Evolutionary conservation across 2,113 vertebrate species (phyloP), one percentile per base, ranked within the genome.

Genomic region (Eira barbara): DNA sequence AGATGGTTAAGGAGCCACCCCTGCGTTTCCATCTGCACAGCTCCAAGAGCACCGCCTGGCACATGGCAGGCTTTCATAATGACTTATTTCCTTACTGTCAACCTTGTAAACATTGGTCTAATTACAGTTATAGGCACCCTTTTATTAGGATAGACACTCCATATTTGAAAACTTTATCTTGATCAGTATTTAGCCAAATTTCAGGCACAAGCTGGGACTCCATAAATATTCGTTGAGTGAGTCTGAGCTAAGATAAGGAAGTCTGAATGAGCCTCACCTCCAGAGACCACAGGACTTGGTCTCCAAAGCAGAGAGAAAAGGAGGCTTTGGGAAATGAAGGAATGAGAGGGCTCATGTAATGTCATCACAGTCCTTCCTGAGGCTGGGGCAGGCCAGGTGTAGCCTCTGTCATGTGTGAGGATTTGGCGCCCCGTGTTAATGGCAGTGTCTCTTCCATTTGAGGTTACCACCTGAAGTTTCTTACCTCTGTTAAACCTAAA

Each of bases 291-390:
- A 10, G 8, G 20, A 4, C 6, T 1, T 78, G 14, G 6, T 49
- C 23, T 55, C 52, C 57, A 57, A 59, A 71, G 27, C 29, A 73
- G 27, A 93, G 49, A 69, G 55, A 11, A 61, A 9, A 17, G 25
- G 21, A 74, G 2, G 4, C 74, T 76, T 34, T 23, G 9, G 55
- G 47, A 5, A 21, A 12, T 18, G 8, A 8, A 61, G 4, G 34
- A 10, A 12, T 1, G 12, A 25, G 12, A 25, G 1, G 7, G 5
- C 3, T 27, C 47, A 7, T 3, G 2, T 12, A 27, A 47, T 61
- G 20, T 29, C 12, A 7, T 59, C 13, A 86, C 4, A 15, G 21
- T 34, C 12, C 25, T 73, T 39, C 20, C 55, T 3, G 36, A 59
- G 76, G 21, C 21, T 4, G 34, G 10, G 15, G 4, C 25, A 47